Evolutionary conservation across 2,797 vertebrate species (phyloP), one percentile per base, ranked within the genome.

Genomic region (Pseudotriccus pelzelni): DNA sequence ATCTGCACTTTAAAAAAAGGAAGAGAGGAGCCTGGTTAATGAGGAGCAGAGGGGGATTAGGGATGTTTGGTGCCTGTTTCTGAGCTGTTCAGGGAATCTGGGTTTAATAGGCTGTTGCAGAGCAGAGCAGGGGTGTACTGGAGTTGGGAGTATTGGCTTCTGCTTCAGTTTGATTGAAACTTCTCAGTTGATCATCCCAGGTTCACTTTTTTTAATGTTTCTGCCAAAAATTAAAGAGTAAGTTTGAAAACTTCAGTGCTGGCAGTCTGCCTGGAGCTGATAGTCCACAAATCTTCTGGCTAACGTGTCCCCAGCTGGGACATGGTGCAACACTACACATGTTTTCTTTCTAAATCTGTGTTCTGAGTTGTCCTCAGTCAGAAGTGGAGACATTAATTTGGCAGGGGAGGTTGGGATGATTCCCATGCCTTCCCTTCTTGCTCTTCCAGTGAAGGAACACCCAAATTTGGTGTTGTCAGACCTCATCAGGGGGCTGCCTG

Each of bases 251-350:
- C 64, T 73, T 53, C 10, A 8, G 15, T 37, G 52, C 47, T 88
- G 85, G 32, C 70, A n/a, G 13, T 17, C 13, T 83, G 68, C 47
- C 59, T 56, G 83, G 50, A 69, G 39, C 59, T 46, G 63, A 17
- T 16, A 30, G 27, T 9, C 82, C 47, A 52, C 0, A 0, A 36
- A 14, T 13, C 19, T 66, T 82, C 87, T 27, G 24, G 41, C 20
- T 52, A 24, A 23, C 1, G 9, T 3, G 0, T 60, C 75, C 37
- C 58, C 49, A 44, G 41, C 67, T 62, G 2, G 10, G 53, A 43
- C 82, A 59, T 0, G 0, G 28, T 0, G 1, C 53, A 62, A 25
- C 75, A 25, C 52, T 15, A 13, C 18, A 9, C 2, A 11, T 2
- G 1, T 4, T 64, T 41, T n/a, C 63, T 58, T 82, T 58, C 58